These are phyloP conservation scores for Ia io DNA, from an alignment of 2,113 vertebrate species.

Conservation along the genomic window DNA sequence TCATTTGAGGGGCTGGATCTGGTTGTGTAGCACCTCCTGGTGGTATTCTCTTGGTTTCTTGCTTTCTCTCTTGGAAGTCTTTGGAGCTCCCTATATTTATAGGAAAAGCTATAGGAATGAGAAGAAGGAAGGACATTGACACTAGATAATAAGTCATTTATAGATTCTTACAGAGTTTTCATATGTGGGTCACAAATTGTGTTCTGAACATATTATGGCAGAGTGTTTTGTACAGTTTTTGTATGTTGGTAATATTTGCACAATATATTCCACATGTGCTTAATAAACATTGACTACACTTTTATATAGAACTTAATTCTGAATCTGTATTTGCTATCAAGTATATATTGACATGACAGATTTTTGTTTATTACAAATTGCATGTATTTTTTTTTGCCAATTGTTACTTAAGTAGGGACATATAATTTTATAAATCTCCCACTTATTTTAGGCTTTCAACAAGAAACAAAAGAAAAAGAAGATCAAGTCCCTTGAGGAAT, in stretches of 20 bases:
- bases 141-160: not conserved
- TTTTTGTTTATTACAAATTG: conserved; percentile 7
- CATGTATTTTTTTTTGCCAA: not conserved
- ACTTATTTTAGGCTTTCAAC: not conserved
- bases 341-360: not conserved
- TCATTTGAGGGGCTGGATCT: not conserved
- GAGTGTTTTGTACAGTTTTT: not conserved
- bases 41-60: not conserved
- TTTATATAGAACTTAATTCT: conserved; percentile 29
- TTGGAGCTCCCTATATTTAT: not conserved
- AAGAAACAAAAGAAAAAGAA: conserved; percentile 23
- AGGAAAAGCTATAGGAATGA: not conserved
- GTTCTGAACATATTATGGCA: not conserved
- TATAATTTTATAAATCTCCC: not conserved
- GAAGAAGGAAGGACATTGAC: not conserved
- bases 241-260: not conserved
- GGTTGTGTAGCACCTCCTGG: not conserved
- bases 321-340: not conserved
- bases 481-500: not conserved
- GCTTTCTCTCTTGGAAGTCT: not conserved
- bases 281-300: not conserved
- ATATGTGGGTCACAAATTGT: not conserved
- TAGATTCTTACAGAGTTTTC: not conserved
- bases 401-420: not conserved
- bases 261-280: not conserved